These are phyloP conservation scores for Vanacampus margaritifer DNA, from an alignment of 2,113 vertebrate genomes.

Conservation along the genomic window DNA sequence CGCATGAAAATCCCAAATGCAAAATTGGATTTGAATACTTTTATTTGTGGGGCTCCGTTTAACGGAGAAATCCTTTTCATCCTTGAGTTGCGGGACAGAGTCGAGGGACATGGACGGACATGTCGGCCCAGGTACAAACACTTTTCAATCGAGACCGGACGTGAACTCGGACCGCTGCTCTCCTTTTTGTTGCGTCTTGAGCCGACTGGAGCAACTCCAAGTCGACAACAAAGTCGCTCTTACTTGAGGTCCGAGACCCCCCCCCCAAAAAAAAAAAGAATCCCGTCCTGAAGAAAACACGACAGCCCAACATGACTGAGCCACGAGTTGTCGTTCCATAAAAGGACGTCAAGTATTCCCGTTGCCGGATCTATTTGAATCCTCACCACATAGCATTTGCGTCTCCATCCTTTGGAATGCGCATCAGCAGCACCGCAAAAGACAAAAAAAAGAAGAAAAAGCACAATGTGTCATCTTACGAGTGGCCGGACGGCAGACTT, in stretches of 20 bases:
- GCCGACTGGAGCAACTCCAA: conserved; percentile 1
- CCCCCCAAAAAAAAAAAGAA: not conserved
- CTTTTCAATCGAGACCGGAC: no score
- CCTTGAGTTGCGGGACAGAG: no score
- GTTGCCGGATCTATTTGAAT: conserved; percentile 54
- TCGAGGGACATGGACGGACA: no score
- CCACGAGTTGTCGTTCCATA: conserved; percentile 11
- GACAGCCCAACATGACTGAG: not conserved
- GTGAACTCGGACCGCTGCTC: conserved; percentile 29
- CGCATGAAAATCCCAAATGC: no score
- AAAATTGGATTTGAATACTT: no score
- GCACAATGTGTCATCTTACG: conserved; percentile 42
- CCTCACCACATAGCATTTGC: conserved; percentile 51
- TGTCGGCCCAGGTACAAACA: no score
- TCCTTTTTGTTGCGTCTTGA: conserved; percentile 44
- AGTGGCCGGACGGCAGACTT: conserved; percentile 35
- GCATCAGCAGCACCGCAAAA: not conserved
- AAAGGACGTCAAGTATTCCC: conserved; percentile 35
- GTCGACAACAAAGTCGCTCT: not conserved
- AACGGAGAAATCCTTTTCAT: no score
- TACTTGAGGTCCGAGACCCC: not conserved
- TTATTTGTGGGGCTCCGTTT: no score
- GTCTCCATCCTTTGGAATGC: conserved; percentile 28
- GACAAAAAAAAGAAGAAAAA: no score
- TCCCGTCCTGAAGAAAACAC: not conserved